Conservation (phyloP, 2,113 vertebrate species). For the Pachyramphus minor region DNA sequence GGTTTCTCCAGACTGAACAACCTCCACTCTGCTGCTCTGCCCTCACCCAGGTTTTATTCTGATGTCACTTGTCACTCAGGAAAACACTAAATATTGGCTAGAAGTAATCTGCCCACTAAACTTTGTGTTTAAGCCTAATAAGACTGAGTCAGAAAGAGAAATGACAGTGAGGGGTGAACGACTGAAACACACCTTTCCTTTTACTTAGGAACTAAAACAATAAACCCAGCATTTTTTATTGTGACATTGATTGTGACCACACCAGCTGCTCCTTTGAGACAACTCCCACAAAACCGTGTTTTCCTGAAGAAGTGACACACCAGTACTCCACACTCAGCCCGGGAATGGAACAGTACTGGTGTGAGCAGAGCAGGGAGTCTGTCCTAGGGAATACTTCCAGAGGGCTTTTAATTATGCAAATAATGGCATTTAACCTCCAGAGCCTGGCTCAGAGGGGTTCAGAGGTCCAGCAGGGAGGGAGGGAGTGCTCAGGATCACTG, state of each 20-base stretch:
- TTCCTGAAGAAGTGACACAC: not conserved
- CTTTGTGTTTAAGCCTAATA: not conserved
- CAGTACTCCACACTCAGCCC: not conserved
- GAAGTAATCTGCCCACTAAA: not conserved
- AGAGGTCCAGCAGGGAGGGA: rapidly evolving
- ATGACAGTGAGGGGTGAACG: not conserved
- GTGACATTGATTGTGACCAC: not conserved
- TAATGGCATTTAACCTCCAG: rapidly evolving
- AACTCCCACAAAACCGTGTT: rapidly evolving
- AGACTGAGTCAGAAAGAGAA: not conserved
- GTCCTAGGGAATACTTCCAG: rapidly evolving
- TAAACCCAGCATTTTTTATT: not conserved
- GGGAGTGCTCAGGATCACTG: not conserved
- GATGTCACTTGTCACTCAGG: not conserved
- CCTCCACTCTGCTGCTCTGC: rapidly evolving
- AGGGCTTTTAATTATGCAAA: not conserved
- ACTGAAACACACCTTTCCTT: not conserved
- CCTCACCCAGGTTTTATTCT: not conserved
- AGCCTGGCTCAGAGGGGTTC: rapidly evolving
- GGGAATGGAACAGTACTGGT: rapidly evolving
- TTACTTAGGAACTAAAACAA: not conserved
- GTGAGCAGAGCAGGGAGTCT: not conserved
- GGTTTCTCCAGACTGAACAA: not conserved
- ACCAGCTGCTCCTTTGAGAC: not conserved
- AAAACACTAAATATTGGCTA: not conserved